A percentile compares a stretch with the other conserved stretches of the same genome.
Conservation (phyloP, 2,888 invertebrate species). For the Polyommatus icarus region DNA sequence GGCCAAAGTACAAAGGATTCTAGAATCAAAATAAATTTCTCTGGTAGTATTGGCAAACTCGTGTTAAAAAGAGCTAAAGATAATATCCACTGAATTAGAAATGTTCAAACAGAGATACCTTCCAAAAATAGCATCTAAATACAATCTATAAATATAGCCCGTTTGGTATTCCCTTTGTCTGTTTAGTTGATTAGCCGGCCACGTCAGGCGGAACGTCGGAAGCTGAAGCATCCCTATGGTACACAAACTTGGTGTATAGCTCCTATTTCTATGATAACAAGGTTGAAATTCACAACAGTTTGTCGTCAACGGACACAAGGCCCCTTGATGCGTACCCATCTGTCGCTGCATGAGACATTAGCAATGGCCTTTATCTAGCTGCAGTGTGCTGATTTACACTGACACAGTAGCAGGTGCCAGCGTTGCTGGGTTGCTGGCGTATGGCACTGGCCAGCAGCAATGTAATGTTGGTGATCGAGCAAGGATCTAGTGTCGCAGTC, state of each 20-base stretch:
- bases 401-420: too few species aligned
- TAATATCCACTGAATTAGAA: not conserved
- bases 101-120: not conserved
- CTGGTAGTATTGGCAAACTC: not conserved
- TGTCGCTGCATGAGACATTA: not conserved
- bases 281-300: not conserved
- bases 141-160: not conserved
- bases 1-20: too few species aligned
- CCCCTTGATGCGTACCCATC: not conserved
- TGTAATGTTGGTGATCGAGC: too few species aligned
- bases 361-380: not conserved
- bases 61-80: not conserved
- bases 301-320: not conserved
- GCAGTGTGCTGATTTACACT: too few species aligned
- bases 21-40: too few species aligned
- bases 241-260: not conserved
- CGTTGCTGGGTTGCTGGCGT: too few species aligned
- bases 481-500: not conserved
- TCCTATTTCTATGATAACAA: conserved; percentile 4
- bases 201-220: conserved; percentile 13
- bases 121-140: not conserved
- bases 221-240: not conserved
- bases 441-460: not conserved
- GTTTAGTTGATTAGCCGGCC: conserved; percentile 21
- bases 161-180: conserved; percentile 4